phyloP scores from a whole-genome alignment of 2,888 invertebrate genomes.

The Troides oblongomaculatus region DNA sequence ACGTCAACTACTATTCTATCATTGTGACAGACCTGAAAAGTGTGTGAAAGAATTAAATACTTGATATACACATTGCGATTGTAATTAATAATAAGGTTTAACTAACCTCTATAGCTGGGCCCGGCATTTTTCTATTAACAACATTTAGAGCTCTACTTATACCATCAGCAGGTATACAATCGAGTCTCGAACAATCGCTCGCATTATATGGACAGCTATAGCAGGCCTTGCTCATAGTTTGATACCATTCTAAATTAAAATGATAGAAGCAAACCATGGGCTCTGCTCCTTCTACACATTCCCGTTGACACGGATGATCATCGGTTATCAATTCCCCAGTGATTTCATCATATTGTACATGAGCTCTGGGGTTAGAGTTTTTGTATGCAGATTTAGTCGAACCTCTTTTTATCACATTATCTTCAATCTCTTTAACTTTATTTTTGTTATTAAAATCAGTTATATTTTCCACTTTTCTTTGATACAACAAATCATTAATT shows the following conservation, averaged over 20 bases:
- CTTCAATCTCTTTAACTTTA: conserved; percentile 37
- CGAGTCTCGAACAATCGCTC: conserved; percentile 86
- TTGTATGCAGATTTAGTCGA: conserved; percentile 43
- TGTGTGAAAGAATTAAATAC: not conserved
- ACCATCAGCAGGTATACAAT: conserved; percentile 93
- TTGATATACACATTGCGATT: not conserved
- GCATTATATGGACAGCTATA: conserved; percentile 87
- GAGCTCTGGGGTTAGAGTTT: conserved; percentile 56
- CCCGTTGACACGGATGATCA: conserved; percentile 82
- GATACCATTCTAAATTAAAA: conserved; percentile 90
- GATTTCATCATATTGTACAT: conserved; percentile 66
- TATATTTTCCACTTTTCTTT: conserved; percentile 41
- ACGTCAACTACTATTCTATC: conserved; percentile 92
- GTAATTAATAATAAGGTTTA: not conserved
- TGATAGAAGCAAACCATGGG: conserved; percentile 86
- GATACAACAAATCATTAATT: conserved; percentile 48
- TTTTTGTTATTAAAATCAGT: conserved; percentile 27
- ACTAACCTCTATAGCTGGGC: conserved; percentile 89
- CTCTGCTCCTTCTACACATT: conserved; percentile 80
- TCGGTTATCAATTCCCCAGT: conserved; percentile 68
- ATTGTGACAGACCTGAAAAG: conserved; percentile 88
- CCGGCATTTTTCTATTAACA: conserved; percentile 92
- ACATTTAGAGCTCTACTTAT: conserved; percentile 86
- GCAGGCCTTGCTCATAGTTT: conserved; percentile 93
- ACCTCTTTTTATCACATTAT: conserved; percentile 38